Evolutionary conservation across 2,113 vertebrate species (phyloP).

Genomic region (Bos taurus): ARS-UCD2.0 NC_037344.1:69478001-69478500

Average conservation of each 20-base stretch:
- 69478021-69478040: conserved; percentile 89
- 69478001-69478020: conserved; percentile 84
- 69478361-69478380: conserved; percentile 57
- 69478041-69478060: background rate
- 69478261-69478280: conserved; percentile 70
- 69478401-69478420: conserved; percentile 83
- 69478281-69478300: too few species aligned
- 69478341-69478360: too few species aligned
- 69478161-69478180: conserved; percentile 85
- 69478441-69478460: conserved; percentile 66
- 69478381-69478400: conserved; percentile 89
- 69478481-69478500: background rate
- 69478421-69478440: conserved; percentile 91
- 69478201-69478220: conserved; percentile 84
- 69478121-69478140: background rate
- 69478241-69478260: conserved; percentile 88
- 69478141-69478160: conserved; percentile 3
- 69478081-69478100: background rate
- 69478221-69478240: conserved; percentile 85
- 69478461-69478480: background rate
- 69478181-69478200: conserved; percentile 86
- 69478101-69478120: background rate
- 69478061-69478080: background rate
- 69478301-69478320: too few species aligned
- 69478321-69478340: too few species aligned